phyloP scores from a whole-genome alignment of 92 coral and sea anemone species.

The Umimayanthus chanpuru region DNA sequence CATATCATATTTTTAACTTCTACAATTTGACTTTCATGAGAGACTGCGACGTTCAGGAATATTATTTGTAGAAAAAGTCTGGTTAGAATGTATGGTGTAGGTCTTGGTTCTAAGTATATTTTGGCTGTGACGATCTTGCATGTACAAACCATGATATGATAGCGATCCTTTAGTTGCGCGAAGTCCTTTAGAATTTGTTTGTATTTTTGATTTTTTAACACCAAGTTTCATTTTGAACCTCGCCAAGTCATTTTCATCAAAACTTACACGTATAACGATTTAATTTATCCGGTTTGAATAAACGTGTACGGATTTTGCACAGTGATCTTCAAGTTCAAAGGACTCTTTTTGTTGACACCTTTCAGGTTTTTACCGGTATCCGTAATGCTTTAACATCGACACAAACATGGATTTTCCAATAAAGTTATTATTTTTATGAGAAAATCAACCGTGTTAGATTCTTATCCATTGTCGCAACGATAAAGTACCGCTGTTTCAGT shows the following conservation, averaged over 20 bases:
- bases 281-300: neutral
- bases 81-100: neutral
- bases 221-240: neutral
- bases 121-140: constrained; percentile 28
- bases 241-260: neutral
- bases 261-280: neutral
- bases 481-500: constrained; percentile 3
- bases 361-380: constrained; percentile 24
- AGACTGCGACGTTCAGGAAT: neutral
- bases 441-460: neutral
- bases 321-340: neutral
- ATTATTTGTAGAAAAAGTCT: neutral
- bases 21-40: constrained; percentile 3
- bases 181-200: neutral
- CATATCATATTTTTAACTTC: neutral
- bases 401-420: neutral
- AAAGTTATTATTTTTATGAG: neutral
- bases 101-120: neutral
- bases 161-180: constrained; percentile 26
- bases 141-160: neutral
- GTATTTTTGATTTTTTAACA: neutral
- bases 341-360: neutral
- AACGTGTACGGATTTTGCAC: neutral
- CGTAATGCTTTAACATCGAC: constrained; percentile 7
- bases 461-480: neutral